Base-by-base conservation (phyloP, 2,888 invertebrate species). In the Leptopilina drosophilae region DNA sequence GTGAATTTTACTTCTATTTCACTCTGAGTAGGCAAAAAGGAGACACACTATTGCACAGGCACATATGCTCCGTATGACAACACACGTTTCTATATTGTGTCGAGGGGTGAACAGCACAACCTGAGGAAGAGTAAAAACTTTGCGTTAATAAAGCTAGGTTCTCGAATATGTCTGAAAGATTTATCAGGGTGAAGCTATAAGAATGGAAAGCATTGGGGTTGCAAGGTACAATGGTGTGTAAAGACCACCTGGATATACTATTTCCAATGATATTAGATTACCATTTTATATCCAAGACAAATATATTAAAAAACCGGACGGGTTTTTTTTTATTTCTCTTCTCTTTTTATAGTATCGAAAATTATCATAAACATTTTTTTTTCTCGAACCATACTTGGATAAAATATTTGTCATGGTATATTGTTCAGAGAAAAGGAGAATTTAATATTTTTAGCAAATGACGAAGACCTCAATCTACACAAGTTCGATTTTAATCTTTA, bases 141-240 rank as follows among this genome's bases (percentile, higher is more conserved):
- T 73, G 33, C 20, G 69, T 73, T 73, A 73, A 53, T 33, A 56
- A 56, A 53, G 20, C 69, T 69, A 73, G 56, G 56, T 73, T 49
- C 49, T 49, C 11, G 49, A 49, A 49, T 14, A 12, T 20, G 49
- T 20, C 46, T 73, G n/a, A 73, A 73, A 73, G 56, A 73, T 73
- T 73, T 40, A 73, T 56, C 73, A 73, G 73, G 33, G 53, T 73
- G 53, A 73, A 73, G 33, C 73, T 73, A 56, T 56, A 56, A 62
- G 62, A 15, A 9, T 56, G n/a, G 33, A 56, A 56, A 33, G 56
- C 49, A 67, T 46, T 67, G 73, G 73, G 73, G 73, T 73, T 56
- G 69, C 69, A 69, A 53, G 49, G 26, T 42, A 53, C 8, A 20
- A 42, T 15, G 46, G 42, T 67, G 73, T 40, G 33, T 73, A 73